These are phyloP conservation scores for Heliothis peltigera DNA, from an alignment of 2,888 invertebrate genomes.

Conservation along the genomic window DNA sequence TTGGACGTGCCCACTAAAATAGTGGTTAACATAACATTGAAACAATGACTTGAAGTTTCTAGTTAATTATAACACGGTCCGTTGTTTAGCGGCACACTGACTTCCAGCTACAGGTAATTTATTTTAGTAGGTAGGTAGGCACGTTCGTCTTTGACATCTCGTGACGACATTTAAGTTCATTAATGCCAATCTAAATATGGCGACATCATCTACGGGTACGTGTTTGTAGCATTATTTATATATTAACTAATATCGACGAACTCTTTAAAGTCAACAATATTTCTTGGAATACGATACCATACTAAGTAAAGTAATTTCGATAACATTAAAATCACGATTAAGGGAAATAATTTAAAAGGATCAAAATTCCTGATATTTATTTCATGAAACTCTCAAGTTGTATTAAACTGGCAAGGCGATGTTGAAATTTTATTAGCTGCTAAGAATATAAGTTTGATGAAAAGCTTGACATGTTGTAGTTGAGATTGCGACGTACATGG, in stretches of 20 bases:
- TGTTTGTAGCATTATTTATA: not conserved
- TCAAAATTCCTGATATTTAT: not conserved
- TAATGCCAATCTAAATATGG: constrained; percentile 31
- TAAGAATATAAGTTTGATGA: constrained; percentile 14
- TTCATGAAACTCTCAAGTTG: not conserved
- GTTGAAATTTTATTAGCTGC: not conserved
- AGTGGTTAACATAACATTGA: constrained; percentile 30
- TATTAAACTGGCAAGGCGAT: not conserved
- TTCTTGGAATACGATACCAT: not conserved
- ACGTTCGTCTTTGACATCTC: constrained; percentile 15
- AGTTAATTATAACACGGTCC: constrained; percentile 42
- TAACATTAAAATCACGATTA: not conserved
- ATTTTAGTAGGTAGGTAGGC: constrained; percentile 7
- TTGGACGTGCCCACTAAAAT: constrained; percentile 54
- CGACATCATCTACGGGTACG: constrained; percentile 6
- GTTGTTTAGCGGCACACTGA: not conserved
- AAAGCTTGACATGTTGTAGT: constrained; percentile 35
- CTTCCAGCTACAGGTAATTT: constrained; percentile 14
- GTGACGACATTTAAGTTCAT: constrained; percentile 32
- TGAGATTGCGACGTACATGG: constrained; percentile 33
- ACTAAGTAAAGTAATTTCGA: not conserved
- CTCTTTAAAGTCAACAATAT: constrained; percentile 1
- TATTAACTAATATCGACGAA: constrained; percentile 11
- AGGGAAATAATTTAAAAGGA: not conserved
- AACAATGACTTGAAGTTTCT: constrained; percentile 50